phyloP scores from a whole-genome alignment of 2,888 invertebrate species.

The Lagria hirta region DNA sequence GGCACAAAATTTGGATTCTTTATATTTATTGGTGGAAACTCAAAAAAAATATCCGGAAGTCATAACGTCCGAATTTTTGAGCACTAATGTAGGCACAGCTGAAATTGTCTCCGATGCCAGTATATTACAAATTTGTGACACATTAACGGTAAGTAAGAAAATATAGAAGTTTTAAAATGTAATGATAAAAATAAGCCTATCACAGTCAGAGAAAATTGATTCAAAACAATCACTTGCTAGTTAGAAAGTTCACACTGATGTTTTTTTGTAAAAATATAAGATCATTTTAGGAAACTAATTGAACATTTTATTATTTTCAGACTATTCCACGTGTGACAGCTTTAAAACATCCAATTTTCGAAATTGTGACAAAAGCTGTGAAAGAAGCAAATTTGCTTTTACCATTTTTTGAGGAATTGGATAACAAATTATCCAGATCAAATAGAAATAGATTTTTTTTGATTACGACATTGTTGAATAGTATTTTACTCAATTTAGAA shows the following conservation, averaged over 20 bases:
- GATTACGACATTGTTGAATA: constrained; percentile 61
- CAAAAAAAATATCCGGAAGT: constrained; percentile 55
- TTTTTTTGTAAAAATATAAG: too few relatives aligned
- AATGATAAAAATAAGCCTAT: too few relatives aligned
- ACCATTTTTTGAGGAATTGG: constrained; percentile 61
- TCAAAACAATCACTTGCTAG: too few relatives aligned
- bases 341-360: constrained; percentile 66
- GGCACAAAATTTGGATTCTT: constrained; percentile 66
- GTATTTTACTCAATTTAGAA: constrained; percentile 55
- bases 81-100: constrained; percentile 59
- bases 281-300: too few relatives aligned
- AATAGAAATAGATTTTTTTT: constrained; percentile 63
- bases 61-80: constrained; percentile 59
- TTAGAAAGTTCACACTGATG: too few relatives aligned
- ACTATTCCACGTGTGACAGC: constrained; percentile 61
- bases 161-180: too few relatives aligned
- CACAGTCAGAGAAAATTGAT: too few relatives aligned
- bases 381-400: constrained; percentile 57
- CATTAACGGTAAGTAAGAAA: constrained; percentile 62
- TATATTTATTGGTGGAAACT: constrained; percentile 61
- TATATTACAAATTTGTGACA: constrained; percentile 58
- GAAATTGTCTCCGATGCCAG: constrained; percentile 63
- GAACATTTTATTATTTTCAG: too few relatives aligned
- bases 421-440: constrained; percentile 56
- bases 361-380: constrained; percentile 60